Percentiles rank a stretch among this genome's conserved stretches.
Conservation (phyloP, 1,140 invertebrate genomes). For the Hylaeus anthracinus region DNA sequence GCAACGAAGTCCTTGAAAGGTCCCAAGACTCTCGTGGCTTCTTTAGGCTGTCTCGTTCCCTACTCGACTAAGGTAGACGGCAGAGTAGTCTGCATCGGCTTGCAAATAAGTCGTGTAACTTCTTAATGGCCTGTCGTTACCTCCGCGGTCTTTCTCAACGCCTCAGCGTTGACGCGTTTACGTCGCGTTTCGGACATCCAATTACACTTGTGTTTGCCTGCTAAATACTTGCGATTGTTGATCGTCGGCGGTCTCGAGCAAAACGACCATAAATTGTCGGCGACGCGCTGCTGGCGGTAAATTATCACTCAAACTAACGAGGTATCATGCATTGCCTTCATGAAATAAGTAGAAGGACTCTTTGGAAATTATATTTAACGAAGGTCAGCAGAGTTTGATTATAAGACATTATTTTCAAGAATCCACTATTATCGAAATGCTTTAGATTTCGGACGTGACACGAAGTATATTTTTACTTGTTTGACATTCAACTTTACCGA, state of each 20-base stretch:
- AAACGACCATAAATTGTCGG: background rate
- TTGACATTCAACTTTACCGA: too few relatives aligned
- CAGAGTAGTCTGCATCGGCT: slow-evolving; percentile 37
- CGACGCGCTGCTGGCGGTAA: background rate
- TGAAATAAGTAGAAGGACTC: background rate
- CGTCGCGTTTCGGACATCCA: slow-evolving; percentile 6
- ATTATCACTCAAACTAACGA: background rate
- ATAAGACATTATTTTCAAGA: background rate
- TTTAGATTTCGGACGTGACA: too few relatives aligned
- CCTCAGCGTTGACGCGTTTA: slow-evolving; percentile 12
- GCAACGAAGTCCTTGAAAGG: slow-evolving; percentile 26
- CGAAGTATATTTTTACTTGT: too few relatives aligned
- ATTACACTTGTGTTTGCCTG: background rate
- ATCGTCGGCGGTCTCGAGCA: background rate
- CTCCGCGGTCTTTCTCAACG: background rate
- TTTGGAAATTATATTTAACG: background rate
- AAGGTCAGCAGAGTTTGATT: background rate
- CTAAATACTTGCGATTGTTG: background rate
- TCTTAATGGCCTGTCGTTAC: slow-evolving; percentile 41
- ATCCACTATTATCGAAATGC: too few relatives aligned
- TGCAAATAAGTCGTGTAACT: slow-evolving; percentile 54
- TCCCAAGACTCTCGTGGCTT: background rate
- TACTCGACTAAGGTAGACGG: slow-evolving; percentile 23
- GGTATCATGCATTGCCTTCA: background rate
- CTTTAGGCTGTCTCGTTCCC: slow-evolving; percentile 11